phyloP scores from a whole-genome alignment of 2,113 vertebrate genomes.

The Pseudopipra pipra region DNA sequence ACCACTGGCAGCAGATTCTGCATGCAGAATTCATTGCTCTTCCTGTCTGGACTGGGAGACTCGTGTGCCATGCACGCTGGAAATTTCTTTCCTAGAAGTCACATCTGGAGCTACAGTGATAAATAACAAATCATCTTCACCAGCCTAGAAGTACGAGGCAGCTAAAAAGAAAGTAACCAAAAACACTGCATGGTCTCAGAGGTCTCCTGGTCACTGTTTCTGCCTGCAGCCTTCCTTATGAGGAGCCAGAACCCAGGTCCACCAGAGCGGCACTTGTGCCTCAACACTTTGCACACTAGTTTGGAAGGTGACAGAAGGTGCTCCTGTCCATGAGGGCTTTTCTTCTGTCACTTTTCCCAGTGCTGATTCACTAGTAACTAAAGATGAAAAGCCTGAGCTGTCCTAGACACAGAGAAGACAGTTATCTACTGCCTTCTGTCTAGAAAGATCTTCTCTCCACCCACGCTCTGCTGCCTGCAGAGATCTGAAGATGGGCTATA shows the following conservation, averaged over 20 bases:
- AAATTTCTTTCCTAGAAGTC: not conserved
- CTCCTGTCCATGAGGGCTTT: not conserved
- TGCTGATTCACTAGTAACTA: not conserved
- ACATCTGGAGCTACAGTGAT: not conserved
- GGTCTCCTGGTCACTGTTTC: not conserved
- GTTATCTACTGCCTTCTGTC: not conserved
- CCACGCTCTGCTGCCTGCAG: not conserved
- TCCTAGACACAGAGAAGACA: not conserved
- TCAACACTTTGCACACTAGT: not conserved
- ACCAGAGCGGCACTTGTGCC: not conserved
- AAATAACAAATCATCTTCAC: not conserved
- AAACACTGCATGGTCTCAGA: not conserved
- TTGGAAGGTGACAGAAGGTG: not conserved
- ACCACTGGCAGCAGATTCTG: not conserved
- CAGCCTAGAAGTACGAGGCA: not conserved
- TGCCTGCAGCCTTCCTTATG: not conserved
- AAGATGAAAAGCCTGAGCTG: conserved; percentile 17
- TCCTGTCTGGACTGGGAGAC: not conserved
- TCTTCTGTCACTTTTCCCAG: not conserved
- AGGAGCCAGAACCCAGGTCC: not conserved
- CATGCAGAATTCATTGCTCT: not conserved
- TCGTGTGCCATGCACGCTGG: fast-evolving
- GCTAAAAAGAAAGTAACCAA: not conserved
- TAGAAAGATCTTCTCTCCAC: not conserved
- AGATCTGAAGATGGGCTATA: not conserved